Evolutionary conservation across 2,113 vertebrate species (phyloP), one percentile per base, ranked within the genome.

Genomic region (Arenaria interpres): DNA sequence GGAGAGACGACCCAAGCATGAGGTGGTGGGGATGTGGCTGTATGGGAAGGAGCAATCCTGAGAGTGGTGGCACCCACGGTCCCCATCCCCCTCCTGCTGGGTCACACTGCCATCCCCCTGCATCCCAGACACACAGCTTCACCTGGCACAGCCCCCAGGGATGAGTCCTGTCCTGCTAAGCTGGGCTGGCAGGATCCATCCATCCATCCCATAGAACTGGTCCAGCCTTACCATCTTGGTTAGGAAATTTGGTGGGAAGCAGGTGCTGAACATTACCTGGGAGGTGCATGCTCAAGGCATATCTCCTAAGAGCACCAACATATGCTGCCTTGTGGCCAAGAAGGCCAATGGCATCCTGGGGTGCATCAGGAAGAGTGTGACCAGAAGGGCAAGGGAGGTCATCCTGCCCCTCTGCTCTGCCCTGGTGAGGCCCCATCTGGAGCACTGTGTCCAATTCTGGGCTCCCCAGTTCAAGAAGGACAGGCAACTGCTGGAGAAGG

Each of bases 31-130:
- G 33, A 48, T 7, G 15, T 48, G 68, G 25, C 20, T 68, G n/a
- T 23, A 41, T 9, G 8, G 33, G 20, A 24, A 13, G 39, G 39
- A 80, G 14, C 76, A 67, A 27, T 1, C 25, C 28, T 2, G 1
- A 37, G 62, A 62, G 39, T 1, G 1, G 30, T 10, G 35, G 17
- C 46, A 74, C 23, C 33, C 21, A 27, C n/a, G 60, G 30, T 5
- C 0, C 28, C 39, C 19, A 27, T 24, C 19, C 10, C 37, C 4
- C 33, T 80, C 28, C 41, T 48, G 54, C 68, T 75, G 33, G 30
- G 32, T 28, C 50, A 33, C 45, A 39, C 2, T 2, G 37, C 30
- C 3, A 3, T 28, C 10, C 12, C n/a, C 4, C 51, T 2, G 0
- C 11, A 8, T 56, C 48, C 22, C 69, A 63, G 54, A 43, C 30